A percentile compares a stretch with the other conserved stretches of the same genome.
These are phyloP conservation scores for Isichthys henryi DNA, from an alignment of 2,113 vertebrate genomes.

Conservation along the genomic window DNA sequence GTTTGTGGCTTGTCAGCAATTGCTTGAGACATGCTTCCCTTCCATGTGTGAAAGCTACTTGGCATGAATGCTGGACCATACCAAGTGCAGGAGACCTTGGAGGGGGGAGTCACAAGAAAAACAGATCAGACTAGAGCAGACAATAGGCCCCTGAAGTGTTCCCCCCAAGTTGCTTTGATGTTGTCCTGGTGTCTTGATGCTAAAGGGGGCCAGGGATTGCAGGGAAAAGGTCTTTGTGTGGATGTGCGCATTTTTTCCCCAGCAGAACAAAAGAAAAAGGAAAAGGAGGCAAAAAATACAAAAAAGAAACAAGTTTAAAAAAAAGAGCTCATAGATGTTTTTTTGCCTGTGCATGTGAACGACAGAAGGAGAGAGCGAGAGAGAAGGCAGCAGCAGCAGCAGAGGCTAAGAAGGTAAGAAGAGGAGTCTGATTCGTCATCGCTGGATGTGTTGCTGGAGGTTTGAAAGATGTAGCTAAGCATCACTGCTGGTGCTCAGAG, in stretches of 20 bases:
- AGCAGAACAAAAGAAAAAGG: constrained; percentile 40
- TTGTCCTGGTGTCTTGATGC: constrained; percentile 68
- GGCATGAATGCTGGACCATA: constrained; percentile 82
- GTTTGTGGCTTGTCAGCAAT: constrained; percentile 88
- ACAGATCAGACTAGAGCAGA: constrained; percentile 68
- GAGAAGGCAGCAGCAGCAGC: constrained; percentile 24
- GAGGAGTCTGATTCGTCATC: constrained; percentile 29
- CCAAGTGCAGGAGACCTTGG: constrained; percentile 66
- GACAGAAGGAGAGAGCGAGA: constrained; percentile 18
- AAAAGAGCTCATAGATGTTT: constrained; percentile 35
- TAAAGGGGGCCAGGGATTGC: constrained; percentile 61
- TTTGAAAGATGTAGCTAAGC: constrained; percentile 4
- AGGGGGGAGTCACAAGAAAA: constrained; percentile 68
- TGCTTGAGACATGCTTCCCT: constrained; percentile 74
- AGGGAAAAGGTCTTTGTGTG: constrained; percentile 59
- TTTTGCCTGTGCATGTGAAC: constrained; percentile 26
- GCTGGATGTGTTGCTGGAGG: not conserved
- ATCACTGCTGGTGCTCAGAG: not conserved
- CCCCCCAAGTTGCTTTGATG: constrained; percentile 76
- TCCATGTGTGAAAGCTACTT: constrained; percentile 85
- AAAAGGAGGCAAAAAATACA: constrained; percentile 28
- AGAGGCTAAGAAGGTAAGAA: constrained; percentile 38
- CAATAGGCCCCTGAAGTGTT: constrained; percentile 76
- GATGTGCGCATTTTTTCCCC: constrained; percentile 54
- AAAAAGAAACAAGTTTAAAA: constrained; percentile 22